Evolutionary conservation across 2,113 vertebrate species (phyloP).

Genomic region (Ceyx margarethae): DNA sequence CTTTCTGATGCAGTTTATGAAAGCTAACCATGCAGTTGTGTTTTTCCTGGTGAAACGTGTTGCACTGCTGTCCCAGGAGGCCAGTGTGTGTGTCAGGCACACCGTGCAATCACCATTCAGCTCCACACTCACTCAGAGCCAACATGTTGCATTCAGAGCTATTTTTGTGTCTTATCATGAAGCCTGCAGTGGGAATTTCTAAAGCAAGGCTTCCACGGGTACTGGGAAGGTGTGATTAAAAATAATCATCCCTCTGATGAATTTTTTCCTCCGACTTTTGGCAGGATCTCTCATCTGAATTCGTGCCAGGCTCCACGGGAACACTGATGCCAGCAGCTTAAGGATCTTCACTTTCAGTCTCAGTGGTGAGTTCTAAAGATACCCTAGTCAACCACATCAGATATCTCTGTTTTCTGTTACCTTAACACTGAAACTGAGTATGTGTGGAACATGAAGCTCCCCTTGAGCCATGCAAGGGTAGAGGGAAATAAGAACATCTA

Average conservation of each 20-base stretch:
- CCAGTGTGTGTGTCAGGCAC: not conserved
- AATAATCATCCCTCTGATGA: slow-evolving; percentile 70
- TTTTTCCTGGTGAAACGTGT: slow-evolving; percentile 39
- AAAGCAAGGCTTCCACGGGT: slow-evolving; percentile 12
- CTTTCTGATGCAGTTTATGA: slow-evolving; percentile 60
- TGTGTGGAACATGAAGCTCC: not conserved
- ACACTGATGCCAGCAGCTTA: slow-evolving; percentile 64
- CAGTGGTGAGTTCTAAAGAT: slow-evolving; percentile 72
- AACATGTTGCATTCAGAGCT: slow-evolving; percentile 33
- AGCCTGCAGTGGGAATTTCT: slow-evolving; percentile 53
- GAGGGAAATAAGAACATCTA: not conserved
- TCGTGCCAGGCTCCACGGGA: slow-evolving; percentile 57
- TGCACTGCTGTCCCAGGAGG: slow-evolving; percentile 43
- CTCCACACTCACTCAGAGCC: slow-evolving; percentile 19
- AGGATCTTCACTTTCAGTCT: slow-evolving; percentile 64
- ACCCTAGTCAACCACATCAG: not conserved
- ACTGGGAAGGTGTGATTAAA: slow-evolving; percentile 55
- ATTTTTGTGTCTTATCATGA: slow-evolving; percentile 62
- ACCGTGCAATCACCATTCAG: slow-evolving; percentile 51
- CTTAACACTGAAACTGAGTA: not conserved
- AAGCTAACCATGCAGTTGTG: slow-evolving; percentile 55
- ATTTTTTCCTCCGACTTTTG: slow-evolving; percentile 73
- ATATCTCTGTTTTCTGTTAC: not conserved
- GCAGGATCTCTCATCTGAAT: slow-evolving; percentile 68
- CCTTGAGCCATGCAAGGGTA: not conserved